phyloP scores from a whole-genome alignment of 2,888 invertebrate species.

The Stenodema calcarata region DNA sequence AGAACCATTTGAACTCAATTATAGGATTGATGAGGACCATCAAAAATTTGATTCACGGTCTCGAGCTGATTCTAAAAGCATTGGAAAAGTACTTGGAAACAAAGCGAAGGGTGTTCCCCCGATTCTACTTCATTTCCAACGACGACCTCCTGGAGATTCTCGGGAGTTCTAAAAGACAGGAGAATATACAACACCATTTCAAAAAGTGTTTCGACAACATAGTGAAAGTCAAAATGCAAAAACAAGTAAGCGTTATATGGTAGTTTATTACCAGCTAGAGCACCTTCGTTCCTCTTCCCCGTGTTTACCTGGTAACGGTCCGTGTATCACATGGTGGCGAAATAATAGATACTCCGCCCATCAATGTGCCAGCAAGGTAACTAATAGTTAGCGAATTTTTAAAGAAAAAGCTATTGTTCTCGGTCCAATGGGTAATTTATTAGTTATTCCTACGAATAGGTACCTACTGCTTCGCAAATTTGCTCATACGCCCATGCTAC shows the following conservation, averaged over 20 bases:
- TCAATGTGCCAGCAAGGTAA: no score
- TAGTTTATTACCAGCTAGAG: no score
- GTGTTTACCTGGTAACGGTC: no score
- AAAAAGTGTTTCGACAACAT: slow-evolving; percentile 90
- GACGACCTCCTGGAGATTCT: slow-evolving; percentile 68
- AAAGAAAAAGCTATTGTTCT: no score
- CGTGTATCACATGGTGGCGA: no score
- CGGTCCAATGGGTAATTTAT: no score
- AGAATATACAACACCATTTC: slow-evolving; percentile 81
- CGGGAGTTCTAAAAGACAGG: slow-evolving; percentile 79
- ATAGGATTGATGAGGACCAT: slow-evolving; percentile 70
- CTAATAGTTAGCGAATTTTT: no score
- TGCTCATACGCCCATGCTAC: no score
- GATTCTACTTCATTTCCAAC: slow-evolving; percentile 84
- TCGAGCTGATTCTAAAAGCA: slow-evolving; percentile 82
- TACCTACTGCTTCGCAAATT: no score
- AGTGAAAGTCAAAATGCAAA: slow-evolving; percentile 72
- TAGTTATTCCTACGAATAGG: no score
- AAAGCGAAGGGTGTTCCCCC: slow-evolving; percentile 85
- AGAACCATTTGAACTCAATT: neutral
- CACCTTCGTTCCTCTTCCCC: no score
- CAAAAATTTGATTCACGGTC: slow-evolving; percentile 74
- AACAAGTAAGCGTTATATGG: slow-evolving; percentile 64
- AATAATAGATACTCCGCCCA: no score
- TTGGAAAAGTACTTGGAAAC: slow-evolving; percentile 87